Percentiles rank a stretch among this genome's conserved stretches.
These are phyloP conservation scores for Acanthis flammea DNA, from an alignment of 2,797 vertebrate species.

Conservation along the genomic window DNA sequence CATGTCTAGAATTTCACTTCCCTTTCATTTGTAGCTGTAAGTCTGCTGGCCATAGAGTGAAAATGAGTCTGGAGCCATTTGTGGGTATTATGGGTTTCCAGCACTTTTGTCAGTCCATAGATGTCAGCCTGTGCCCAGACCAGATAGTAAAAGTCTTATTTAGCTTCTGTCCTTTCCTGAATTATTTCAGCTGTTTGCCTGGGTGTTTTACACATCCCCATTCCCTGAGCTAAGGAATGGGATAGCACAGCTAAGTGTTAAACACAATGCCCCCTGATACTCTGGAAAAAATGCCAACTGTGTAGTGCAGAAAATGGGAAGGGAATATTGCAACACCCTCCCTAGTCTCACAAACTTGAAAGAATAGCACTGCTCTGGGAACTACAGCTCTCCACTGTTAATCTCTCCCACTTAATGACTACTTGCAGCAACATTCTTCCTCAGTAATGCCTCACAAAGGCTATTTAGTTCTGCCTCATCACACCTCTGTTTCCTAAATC, in stretches of 20 bases:
- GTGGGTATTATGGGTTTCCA: neutral
- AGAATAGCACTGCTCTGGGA: neutral
- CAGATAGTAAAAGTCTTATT: neutral
- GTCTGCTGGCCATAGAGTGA: neutral
- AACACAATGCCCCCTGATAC: neutral
- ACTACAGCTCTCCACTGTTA: neutral
- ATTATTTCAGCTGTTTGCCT: neutral
- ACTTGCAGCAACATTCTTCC: neutral
- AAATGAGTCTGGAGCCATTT: neutral
- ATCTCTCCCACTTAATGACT: neutral
- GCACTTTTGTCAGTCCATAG: neutral
- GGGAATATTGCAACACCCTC: neutral
- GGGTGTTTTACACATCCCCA: neutral
- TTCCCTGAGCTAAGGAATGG: neutral
- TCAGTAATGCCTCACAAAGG: neutral
- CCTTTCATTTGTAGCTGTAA: neutral
- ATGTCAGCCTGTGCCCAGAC: neutral
- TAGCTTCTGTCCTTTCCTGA: neutral
- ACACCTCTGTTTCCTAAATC: constrained; percentile 3
- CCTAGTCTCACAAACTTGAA: neutral
- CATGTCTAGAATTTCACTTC: constrained; percentile 17
- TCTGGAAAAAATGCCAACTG: neutral
- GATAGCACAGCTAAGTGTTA: neutral
- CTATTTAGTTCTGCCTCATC: constrained; percentile 45
- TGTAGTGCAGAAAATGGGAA: neutral